A percentile compares a stretch with the other conserved stretches of the same genome.
These are phyloP conservation scores for Hedychridium roseum DNA, from an alignment of 2,888 invertebrate species.

Conservation along the genomic window DNA sequence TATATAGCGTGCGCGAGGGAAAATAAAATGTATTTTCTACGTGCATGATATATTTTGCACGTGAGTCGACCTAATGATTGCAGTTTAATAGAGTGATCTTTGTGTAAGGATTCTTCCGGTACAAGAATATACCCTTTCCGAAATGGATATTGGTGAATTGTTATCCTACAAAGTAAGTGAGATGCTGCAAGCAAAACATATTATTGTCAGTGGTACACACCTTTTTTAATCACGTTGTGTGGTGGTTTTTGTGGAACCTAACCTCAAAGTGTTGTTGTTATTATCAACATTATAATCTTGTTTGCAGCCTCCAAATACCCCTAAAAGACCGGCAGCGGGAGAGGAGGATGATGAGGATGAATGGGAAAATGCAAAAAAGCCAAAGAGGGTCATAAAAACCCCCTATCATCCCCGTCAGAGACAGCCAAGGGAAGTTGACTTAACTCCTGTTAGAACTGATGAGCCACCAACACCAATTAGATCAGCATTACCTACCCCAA, in stretches of 20 bases:
- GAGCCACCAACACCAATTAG: constrained; percentile 53
- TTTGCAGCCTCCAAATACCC: constrained; percentile 81
- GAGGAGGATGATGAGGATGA: constrained; percentile 75
- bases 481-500: constrained; percentile 66
- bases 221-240: too few species aligned
- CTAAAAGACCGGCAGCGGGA: constrained; percentile 75
- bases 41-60: not conserved
- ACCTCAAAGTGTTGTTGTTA: not conserved
- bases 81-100: not conserved
- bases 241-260: not conserved
- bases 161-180: constrained; percentile 62
- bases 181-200: too few species aligned
- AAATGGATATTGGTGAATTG: constrained; percentile 64
- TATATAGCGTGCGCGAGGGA: too few species aligned
- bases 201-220: too few species aligned
- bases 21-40: too few species aligned
- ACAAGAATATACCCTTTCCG: constrained; percentile 6
- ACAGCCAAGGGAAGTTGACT: constrained; percentile 52
- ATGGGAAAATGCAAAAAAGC: constrained; percentile 69
- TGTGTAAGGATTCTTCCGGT: too few species aligned
- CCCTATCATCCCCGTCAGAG: constrained; percentile 63
- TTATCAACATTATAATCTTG: not conserved
- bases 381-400: constrained; percentile 65
- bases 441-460: constrained; percentile 32
- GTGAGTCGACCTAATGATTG: not conserved